These are phyloP conservation scores for Gryon sp. DNA, from an alignment of 1,140 invertebrate species.

Conservation along the genomic window DNA sequence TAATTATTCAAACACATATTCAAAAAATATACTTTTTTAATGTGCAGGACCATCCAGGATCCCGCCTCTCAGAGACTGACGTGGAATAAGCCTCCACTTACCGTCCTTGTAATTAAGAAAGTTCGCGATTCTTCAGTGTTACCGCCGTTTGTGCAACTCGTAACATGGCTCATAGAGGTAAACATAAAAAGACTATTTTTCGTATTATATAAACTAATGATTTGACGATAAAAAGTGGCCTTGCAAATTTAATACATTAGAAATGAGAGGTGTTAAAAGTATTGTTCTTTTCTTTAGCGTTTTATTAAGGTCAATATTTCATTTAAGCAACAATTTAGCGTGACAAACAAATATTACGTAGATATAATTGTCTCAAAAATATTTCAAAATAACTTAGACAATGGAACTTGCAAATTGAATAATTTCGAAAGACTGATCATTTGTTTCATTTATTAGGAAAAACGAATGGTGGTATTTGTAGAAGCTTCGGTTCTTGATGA, in stretches of 20 bases:
- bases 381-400: too few species aligned
- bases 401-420: too few species aligned
- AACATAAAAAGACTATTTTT: constrained; percentile 61
- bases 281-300: constrained; percentile 6
- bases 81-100: constrained; percentile 97
- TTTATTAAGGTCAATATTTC: constrained; percentile 42
- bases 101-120: constrained; percentile 97
- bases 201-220: constrained; percentile 35
- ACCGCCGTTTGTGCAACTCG: constrained; percentile 94
- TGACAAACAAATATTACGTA: too few species aligned
- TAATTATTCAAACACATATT: too few species aligned
- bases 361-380: too few species aligned
- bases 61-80: constrained; percentile 96
- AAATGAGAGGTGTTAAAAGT: too few species aligned
- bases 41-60: constrained; percentile 96
- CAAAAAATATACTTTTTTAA: constrained; percentile 26
- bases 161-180: constrained; percentile 95
- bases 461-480: constrained; percentile 96
- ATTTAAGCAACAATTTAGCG: constrained; percentile 43
- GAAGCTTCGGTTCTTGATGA: constrained; percentile 94
- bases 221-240: constrained; percentile 38
- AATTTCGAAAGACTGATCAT: too few species aligned
- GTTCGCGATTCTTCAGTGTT: constrained; percentile 93
- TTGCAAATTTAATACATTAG: too few species aligned
- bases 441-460: constrained; percentile 83